A percentile compares a stretch with the other conserved stretches of the same genome.
Evolutionary conservation across 1,140 invertebrate genomes (phyloP).

Genomic region (Meloidogyne floridensis): DNA sequence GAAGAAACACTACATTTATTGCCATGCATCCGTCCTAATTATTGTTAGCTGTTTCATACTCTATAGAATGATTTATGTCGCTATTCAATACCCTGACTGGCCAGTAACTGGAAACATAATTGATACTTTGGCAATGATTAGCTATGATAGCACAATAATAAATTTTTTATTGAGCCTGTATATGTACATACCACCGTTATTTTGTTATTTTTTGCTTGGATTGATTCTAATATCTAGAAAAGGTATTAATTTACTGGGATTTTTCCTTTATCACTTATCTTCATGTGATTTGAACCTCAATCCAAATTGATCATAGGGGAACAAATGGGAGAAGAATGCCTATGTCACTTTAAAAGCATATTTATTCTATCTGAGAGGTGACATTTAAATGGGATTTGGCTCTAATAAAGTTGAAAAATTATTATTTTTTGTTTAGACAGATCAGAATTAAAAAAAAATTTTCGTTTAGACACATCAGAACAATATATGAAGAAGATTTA

Average conservation of each 20-base stretch:
- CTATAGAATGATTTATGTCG: background rate
- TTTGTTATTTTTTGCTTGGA: background rate
- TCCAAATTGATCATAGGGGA: too few species aligned
- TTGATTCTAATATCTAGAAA: background rate
- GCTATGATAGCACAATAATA: background rate
- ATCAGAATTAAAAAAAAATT: background rate
- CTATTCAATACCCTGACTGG: background rate
- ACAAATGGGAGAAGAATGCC: too few species aligned
- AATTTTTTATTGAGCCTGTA: background rate
- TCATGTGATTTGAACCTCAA: too few species aligned
- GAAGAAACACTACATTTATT: too few species aligned
- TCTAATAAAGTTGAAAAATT: too few species aligned
- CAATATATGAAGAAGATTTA: background rate
- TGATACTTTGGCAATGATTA: background rate
- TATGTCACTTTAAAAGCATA: too few species aligned
- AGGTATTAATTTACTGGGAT: background rate
- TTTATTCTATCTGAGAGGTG: too few species aligned
- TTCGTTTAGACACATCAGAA: background rate
- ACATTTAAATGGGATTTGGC: too few species aligned
- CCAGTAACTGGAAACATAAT: background rate
- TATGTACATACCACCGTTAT: background rate
- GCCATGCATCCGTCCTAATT: too few species aligned
- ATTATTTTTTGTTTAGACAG: too few species aligned
- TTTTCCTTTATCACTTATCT: too few species aligned
- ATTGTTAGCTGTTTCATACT: too few species aligned